A percentile compares a stretch with the other conserved stretches of the same genome.
Conservation (phyloP, 1,140 invertebrate species). For the Lepeophtheirus salmonis region DNA sequence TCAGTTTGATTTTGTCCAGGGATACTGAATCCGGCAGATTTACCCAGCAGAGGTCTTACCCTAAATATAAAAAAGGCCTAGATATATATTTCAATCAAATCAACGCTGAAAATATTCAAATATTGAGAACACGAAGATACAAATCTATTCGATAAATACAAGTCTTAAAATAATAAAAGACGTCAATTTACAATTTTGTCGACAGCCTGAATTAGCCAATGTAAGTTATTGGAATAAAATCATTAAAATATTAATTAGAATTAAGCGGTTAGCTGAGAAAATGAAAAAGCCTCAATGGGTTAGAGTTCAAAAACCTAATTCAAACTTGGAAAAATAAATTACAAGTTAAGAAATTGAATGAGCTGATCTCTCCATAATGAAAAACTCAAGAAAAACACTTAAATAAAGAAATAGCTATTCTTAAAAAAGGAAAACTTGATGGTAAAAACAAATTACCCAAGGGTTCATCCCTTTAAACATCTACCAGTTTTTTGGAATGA, state of each 20-base stretch:
- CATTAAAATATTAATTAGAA: neutral
- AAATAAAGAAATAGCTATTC: neutral
- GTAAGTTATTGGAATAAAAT: neutral
- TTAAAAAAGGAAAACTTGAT: neutral
- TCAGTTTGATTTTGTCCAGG: neutral
- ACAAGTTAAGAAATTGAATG: neutral
- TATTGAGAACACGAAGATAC: neutral
- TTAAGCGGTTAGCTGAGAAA: neutral
- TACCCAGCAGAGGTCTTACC: neutral
- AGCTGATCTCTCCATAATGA: neutral
- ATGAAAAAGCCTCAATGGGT: neutral
- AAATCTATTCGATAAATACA: neutral
- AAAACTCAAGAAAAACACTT: neutral
- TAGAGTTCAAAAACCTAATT: neutral
- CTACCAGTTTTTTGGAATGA: neutral
- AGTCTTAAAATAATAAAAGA: neutral
- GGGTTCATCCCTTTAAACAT: too few species aligned
- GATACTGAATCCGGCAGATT: neutral
- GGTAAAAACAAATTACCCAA: neutral
- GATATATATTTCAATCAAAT: constrained; percentile 7
- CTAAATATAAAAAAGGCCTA: neutral
- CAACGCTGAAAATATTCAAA: neutral
- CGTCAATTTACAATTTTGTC: neutral
- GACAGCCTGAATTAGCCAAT: neutral
- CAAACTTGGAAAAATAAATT: neutral